Evolutionary conservation across 2,888 invertebrate species (phyloP).

Genomic region (Oasisia sp.): DNA sequence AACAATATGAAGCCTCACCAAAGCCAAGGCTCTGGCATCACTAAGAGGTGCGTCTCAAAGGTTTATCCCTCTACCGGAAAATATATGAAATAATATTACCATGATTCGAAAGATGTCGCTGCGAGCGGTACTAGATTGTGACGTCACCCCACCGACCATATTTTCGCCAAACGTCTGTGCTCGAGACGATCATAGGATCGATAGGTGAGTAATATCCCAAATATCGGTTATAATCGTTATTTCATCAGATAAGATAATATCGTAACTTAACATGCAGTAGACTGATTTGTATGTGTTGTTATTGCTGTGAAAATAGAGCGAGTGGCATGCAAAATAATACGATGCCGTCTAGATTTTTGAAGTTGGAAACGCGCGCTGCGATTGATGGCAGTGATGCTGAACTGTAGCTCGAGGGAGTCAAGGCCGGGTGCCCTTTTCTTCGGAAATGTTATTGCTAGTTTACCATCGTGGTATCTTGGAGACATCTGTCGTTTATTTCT

Average conservation of each 20-base stretch:
- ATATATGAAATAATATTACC: background rate
- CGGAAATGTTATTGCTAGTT: background rate
- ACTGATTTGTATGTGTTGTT: background rate
- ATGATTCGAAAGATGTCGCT: slow-evolving; percentile 1
- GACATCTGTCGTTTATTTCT: background rate
- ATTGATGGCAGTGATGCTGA: background rate
- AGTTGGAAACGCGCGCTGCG: slow-evolving; percentile 7
- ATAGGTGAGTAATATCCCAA: background rate
- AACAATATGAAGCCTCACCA: too few relatives aligned
- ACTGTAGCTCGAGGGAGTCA: background rate
- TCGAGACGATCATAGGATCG: slow-evolving; percentile 1
- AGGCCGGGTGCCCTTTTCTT: background rate
- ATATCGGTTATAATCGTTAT: background rate
- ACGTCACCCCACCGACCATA: slow-evolving; percentile 10
- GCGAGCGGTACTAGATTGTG: background rate
- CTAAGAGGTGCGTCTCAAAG: background rate
- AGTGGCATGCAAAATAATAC: background rate
- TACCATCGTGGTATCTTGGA: background rate
- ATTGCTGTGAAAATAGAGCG: background rate
- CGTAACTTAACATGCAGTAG: background rate
- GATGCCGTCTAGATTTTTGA: background rate
- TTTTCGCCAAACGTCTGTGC: slow-evolving; percentile 10
- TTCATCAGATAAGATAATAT: background rate
- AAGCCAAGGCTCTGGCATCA: too few relatives aligned
- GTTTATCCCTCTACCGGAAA: background rate